These are phyloP conservation scores for Melanchra persicariae DNA, from an alignment of 2,888 invertebrate genomes.

Conservation along the genomic window DNA sequence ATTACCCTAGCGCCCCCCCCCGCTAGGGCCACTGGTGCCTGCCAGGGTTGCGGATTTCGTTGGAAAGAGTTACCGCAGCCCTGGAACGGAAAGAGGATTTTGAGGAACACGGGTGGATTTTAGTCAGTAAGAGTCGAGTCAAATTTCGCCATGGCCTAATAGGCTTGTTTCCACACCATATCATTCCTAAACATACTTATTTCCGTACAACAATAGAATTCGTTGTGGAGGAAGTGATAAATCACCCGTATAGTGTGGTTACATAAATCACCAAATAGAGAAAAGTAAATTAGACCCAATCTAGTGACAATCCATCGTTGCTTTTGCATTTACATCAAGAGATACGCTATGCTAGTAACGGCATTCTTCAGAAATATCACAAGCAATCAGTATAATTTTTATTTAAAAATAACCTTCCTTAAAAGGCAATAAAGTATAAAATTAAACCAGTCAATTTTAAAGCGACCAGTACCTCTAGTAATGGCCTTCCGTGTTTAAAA, in stretches of 20 bases:
- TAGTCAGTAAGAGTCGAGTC: no score
- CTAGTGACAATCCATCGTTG: slow-evolving; percentile 24
- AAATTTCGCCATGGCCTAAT: no score
- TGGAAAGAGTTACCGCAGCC: no score
- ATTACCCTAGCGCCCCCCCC: no score
- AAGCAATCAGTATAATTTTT: not conserved
- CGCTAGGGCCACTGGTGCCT: no score
- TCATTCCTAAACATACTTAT: not conserved
- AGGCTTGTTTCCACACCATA: no score
- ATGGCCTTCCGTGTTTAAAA: slow-evolving; percentile 50
- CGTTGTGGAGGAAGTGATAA: slow-evolving; percentile 44
- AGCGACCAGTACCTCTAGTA: slow-evolving; percentile 23
- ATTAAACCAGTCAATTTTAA: slow-evolving; percentile 29
- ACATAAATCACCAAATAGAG: slow-evolving; percentile 52
- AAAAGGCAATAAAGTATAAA: slow-evolving; percentile 22
- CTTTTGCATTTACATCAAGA: slow-evolving; percentile 8
- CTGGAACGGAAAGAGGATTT: no score
- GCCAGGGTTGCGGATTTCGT: no score
- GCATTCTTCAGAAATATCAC: not conserved
- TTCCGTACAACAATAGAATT: slow-evolving; percentile 27
- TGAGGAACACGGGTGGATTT: no score
- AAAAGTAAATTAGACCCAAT: slow-evolving; percentile 45
- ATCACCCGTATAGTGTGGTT: slow-evolving; percentile 46
- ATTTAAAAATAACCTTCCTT: slow-evolving; percentile 6
- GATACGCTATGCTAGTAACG: not conserved